phyloP scores from a whole-genome alignment of 1,140 invertebrate species.

The Varroa destructor region DNA sequence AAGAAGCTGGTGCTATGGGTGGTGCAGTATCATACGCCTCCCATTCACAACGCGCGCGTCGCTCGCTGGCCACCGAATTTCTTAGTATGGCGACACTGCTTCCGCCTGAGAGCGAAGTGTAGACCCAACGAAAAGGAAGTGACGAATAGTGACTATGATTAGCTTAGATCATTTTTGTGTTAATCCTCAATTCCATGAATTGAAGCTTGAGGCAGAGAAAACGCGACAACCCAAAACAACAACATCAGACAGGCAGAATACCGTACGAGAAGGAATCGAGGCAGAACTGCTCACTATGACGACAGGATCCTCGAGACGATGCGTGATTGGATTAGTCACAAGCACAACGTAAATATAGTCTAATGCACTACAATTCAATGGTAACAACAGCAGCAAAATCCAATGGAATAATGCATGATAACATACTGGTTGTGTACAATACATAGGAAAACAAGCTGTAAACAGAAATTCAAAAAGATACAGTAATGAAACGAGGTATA shows the following conservation, averaged over 20 bases:
- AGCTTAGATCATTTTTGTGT: too few relatives aligned
- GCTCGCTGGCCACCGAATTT: constrained; percentile 13
- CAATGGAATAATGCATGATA: not conserved
- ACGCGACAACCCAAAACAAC: not conserved
- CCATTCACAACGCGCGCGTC: constrained; percentile 10
- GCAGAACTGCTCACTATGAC: not conserved
- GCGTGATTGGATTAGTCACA: not conserved
- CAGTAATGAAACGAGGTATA: too few relatives aligned
- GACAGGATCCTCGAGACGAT: not conserved
- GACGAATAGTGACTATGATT: too few relatives aligned
- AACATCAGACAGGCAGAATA: too few relatives aligned
- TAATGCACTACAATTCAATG: not conserved
- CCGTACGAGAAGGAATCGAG: too few relatives aligned
- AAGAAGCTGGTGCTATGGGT: not conserved
- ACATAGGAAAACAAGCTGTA: too few relatives aligned
- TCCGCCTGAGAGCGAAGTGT: constrained; percentile 21
- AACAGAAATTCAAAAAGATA: too few relatives aligned
- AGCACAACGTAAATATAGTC: not conserved
- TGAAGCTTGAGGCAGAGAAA: constrained; percentile 2
- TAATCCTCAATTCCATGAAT: too few relatives aligned
- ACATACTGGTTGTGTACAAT: too few relatives aligned
- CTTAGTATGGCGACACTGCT: constrained; percentile 14
- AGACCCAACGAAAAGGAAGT: too few relatives aligned
- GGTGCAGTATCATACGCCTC: not conserved
- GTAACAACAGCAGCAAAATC: not conserved